phyloP scores from a whole-genome alignment of 2,888 invertebrate genomes.

The Hypsopygia costalis region DNA sequence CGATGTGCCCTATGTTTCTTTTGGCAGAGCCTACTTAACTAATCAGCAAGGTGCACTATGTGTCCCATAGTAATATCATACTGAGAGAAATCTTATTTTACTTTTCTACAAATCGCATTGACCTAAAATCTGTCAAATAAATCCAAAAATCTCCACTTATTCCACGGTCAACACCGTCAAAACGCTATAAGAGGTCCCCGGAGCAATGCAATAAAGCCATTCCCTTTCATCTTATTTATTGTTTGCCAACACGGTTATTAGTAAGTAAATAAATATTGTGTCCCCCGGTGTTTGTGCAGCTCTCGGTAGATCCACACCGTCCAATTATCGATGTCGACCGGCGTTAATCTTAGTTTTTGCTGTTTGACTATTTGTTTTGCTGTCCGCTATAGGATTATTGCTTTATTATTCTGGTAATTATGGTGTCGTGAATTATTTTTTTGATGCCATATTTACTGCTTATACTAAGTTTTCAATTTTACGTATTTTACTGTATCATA shows the following conservation, averaged over 20 bases:
- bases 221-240: slow-evolving; percentile 74
- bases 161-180: slow-evolving; percentile 10
- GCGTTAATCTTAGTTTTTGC: slow-evolving; percentile 58
- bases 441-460: slow-evolving; percentile 13
- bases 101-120: too few relatives aligned
- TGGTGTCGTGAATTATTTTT: neutral
- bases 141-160: slow-evolving; percentile 4
- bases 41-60: too few relatives aligned
- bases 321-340: slow-evolving; percentile 60
- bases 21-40: too few relatives aligned
- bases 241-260: slow-evolving; percentile 71
- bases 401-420: slow-evolving; percentile 17
- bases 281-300: slow-evolving; percentile 63
- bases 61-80: too few relatives aligned
- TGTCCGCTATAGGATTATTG: slow-evolving; percentile 16
- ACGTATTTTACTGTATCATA: too few relatives aligned
- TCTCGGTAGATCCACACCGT: slow-evolving; percentile 54
- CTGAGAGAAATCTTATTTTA: too few relatives aligned
- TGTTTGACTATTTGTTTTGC: slow-evolving; percentile 30
- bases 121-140: slow-evolving; percentile 1
- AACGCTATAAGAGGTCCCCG: slow-evolving; percentile 40
- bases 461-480: too few relatives aligned
- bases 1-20: too few relatives aligned
- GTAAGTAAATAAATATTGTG: slow-evolving; percentile 76
- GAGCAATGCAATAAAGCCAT: slow-evolving; percentile 71